Conservation (phyloP, 2,797 vertebrate species). For the Fratercula arctica region DNA sequence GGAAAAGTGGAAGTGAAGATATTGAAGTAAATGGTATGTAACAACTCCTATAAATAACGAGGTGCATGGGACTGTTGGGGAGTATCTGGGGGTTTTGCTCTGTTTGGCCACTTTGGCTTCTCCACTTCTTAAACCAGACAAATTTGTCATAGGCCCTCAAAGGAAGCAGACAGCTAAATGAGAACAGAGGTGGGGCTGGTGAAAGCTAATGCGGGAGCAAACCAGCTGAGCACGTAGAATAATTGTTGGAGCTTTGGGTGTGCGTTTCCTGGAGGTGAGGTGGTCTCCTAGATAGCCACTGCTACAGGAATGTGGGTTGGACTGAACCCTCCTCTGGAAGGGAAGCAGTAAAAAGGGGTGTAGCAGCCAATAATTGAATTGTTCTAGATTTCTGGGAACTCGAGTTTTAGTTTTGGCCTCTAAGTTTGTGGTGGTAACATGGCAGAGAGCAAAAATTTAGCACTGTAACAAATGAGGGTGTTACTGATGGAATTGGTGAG, state of each 20-base stretch:
- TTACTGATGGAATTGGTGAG: not conserved
- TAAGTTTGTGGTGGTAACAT: not conserved
- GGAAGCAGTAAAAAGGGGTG: constrained; percentile 53
- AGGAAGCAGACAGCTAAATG: not conserved
- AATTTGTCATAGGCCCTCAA: not conserved
- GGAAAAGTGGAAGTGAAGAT: not conserved
- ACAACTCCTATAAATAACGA: not conserved
- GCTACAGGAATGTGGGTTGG: not conserved
- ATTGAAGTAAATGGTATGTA: fast-evolving
- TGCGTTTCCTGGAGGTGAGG: constrained; percentile 55
- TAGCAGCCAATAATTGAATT: not conserved
- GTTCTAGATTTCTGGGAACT: constrained; percentile 7
- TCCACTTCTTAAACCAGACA: not conserved
- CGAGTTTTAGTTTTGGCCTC: not conserved
- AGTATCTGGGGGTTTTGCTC: not conserved
- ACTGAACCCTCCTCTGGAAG: not conserved
- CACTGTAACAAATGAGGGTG: not conserved
- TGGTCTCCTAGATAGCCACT: not conserved
- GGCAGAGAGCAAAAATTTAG: not conserved
- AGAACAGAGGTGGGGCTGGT: constrained; percentile 13
- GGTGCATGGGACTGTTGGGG: not conserved
- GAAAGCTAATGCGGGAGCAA: not conserved
- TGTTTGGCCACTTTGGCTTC: not conserved
- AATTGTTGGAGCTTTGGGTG: constrained; percentile 62
- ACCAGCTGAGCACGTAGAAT: not conserved